A percentile compares a stretch with the other conserved stretches of the same genome.
These are phyloP conservation scores for Arctia plantaginis DNA, from an alignment of 2,888 invertebrate genomes.

Conservation along the genomic window DNA sequence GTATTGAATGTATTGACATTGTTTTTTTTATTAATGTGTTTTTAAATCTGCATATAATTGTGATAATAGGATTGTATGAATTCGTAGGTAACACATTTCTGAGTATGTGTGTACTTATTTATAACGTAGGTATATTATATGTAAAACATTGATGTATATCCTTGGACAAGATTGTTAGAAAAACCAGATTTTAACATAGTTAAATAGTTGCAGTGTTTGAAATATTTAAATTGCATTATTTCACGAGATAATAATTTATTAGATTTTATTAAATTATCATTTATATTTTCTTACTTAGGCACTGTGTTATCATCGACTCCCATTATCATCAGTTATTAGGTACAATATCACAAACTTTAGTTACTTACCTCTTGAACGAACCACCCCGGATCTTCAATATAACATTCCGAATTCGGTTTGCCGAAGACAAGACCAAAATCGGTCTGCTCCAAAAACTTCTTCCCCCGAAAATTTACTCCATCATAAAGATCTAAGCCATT, in stretches of 20 bases:
- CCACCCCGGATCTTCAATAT: slow-evolving; percentile 61
- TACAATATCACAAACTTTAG: not conserved
- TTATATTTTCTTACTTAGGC: not conserved
- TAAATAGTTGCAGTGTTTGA: not conserved
- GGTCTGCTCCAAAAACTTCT: slow-evolving; percentile 50
- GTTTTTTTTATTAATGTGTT: too few species aligned
- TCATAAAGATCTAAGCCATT: slow-evolving; percentile 60
- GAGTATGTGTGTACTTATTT: not conserved
- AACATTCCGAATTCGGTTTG: slow-evolving; percentile 56
- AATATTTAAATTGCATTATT: not conserved
- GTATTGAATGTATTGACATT: not conserved
- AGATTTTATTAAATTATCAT: not conserved
- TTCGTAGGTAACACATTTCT: not conserved
- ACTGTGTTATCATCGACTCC: not conserved
- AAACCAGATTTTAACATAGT: not conserved
- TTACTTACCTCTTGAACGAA: slow-evolving; percentile 71
- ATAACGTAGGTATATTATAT: not conserved
- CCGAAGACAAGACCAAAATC: slow-evolving; percentile 59
- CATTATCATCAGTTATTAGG: not conserved
- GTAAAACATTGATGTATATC: not conserved
- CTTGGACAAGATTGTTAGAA: not conserved
- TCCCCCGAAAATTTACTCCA: slow-evolving; percentile 48
- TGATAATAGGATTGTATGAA: not conserved
- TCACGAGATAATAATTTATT: not conserved
- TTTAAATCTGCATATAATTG: too few species aligned